Percentiles rank a stretch among this genome's conserved stretches.
Conservation (phyloP, 2,888 invertebrate species). For the Amphiduros pacificus region DNA sequence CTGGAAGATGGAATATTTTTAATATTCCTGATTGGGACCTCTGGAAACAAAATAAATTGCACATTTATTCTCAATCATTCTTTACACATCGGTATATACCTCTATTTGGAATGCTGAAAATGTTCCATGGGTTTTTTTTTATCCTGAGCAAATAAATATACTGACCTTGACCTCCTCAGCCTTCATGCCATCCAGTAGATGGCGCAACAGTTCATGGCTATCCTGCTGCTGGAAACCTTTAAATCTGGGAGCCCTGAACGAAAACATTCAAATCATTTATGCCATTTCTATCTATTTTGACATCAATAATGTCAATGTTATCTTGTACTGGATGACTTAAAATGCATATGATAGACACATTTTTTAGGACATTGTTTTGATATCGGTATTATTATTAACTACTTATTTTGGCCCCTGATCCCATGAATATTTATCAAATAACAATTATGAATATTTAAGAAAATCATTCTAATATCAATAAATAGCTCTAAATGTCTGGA, state of each 20-base stretch:
- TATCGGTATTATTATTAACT: no score
- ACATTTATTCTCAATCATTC: no score
- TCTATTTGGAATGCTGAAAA: background rate
- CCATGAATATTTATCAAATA: no score
- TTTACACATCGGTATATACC: background rate
- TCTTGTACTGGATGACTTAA: background rate
- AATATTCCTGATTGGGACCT: constrained; percentile 83
- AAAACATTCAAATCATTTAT: background rate
- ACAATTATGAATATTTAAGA: no score
- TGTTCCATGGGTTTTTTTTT: no score
- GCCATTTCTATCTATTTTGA: background rate
- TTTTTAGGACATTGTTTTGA: background rate
- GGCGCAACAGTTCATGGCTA: constrained; percentile 89
- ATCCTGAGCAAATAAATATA: background rate
- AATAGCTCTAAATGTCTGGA: no score
- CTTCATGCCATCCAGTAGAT: constrained; percentile 85
- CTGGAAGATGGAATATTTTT: constrained; percentile 73
- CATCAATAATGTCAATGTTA: background rate
- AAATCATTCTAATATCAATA: no score
- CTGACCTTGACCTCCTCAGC: constrained; percentile 65
- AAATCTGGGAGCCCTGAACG: constrained; percentile 73
- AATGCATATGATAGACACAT: background rate
- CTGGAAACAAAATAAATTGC: constrained; percentile 57
- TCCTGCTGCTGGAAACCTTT: constrained; percentile 95
- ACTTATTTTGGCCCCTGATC: no score